phyloP scores from a whole-genome alignment of 2,888 invertebrate species.

The Lithophane ornitopus region DNA sequence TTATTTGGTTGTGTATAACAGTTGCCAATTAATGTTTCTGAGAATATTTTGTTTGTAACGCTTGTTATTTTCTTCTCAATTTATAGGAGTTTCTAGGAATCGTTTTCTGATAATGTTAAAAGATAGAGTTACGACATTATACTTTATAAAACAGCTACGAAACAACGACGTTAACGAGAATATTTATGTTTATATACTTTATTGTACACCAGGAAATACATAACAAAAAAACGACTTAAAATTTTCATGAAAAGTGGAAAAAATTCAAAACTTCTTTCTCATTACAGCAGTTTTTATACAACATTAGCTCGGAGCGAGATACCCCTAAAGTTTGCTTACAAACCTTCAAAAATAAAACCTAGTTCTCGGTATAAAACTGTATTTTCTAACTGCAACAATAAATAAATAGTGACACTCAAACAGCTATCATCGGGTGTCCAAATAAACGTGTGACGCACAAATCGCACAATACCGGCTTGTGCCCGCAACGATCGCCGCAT shows the following conservation, averaged over 20 bases:
- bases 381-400: constrained; percentile 17
- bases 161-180: background rate
- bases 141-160: background rate
- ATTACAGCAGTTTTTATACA: background rate
- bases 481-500: constrained; percentile 76
- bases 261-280: background rate
- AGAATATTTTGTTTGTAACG: background rate
- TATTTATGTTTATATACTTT: too few relatives aligned
- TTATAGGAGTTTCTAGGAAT: background rate
- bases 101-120: background rate
- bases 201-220: too few relatives aligned
- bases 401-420: constrained; percentile 52
- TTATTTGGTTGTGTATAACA: background rate
- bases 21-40: background rate
- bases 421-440: constrained; percentile 65
- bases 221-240: background rate
- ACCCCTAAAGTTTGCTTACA: background rate
- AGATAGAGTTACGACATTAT: too few relatives aligned
- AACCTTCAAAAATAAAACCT: background rate
- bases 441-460: constrained; percentile 71
- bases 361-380: background rate
- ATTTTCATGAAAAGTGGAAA: background rate
- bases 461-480: constrained; percentile 43
- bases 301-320: background rate
- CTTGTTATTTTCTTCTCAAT: background rate